phyloP scores from a whole-genome alignment of 1,140 invertebrate species.

The Thrips palmi region DNA sequence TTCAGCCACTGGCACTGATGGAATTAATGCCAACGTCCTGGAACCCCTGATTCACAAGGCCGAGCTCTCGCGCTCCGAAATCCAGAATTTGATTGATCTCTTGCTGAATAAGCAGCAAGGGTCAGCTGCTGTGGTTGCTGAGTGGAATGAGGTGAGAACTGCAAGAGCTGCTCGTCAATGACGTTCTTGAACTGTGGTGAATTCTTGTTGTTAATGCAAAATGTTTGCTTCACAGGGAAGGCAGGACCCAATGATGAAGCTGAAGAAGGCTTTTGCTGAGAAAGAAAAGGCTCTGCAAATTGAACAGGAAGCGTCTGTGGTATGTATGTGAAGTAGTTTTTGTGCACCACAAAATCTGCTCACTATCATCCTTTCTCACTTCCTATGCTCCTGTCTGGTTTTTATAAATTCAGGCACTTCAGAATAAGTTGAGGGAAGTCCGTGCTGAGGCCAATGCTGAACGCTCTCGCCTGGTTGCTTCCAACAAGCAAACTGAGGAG shows the following conservation, averaged over 20 bases:
- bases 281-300: constrained; percentile 53
- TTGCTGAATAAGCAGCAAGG: constrained; percentile 72
- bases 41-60: constrained; percentile 56
- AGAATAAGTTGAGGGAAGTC: constrained; percentile 58
- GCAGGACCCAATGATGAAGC: constrained; percentile 61
- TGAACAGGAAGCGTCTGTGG: constrained; percentile 46
- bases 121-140: constrained; percentile 47
- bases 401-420: constrained; percentile 32
- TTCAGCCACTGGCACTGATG: constrained; percentile 37
- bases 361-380: too few species aligned
- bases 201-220: background rate
- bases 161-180: too few species aligned
- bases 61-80: constrained; percentile 61
- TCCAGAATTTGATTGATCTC: constrained; percentile 73
- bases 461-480: constrained; percentile 32
- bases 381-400: too few species aligned
- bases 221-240: constrained; percentile 34
- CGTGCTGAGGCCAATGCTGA: constrained; percentile 49
- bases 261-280: constrained; percentile 71
- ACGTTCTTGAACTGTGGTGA: constrained; percentile 4
- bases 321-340: too few species aligned
- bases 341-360: too few species aligned
- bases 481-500: too few species aligned
- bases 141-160: constrained; percentile 59
- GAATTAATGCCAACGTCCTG: constrained; percentile 43